Percentiles rank a stretch among this genome's conserved stretches.
phyloP scores from a whole-genome alignment of 2,888 invertebrate species.

The Caenorhabditis panamensis region DNA sequence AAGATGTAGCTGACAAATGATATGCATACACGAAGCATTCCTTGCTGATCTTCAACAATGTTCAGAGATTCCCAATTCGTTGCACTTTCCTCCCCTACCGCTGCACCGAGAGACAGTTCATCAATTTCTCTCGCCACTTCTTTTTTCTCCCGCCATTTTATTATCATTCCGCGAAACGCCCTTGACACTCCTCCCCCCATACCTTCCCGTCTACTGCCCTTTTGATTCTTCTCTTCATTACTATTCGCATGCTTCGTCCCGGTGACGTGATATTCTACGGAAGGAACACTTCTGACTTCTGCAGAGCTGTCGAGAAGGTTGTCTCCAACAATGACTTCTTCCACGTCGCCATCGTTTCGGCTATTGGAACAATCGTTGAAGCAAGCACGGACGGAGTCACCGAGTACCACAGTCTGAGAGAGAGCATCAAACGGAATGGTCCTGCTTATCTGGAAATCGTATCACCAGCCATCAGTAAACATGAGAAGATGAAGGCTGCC shows the following conservation, averaged over 20 bases:
- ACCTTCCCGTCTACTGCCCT: too few relatives aligned
- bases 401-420: slow-evolving; percentile 28
- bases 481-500: background rate
- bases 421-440: slow-evolving; percentile 41
- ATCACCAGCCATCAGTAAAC: background rate
- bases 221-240: background rate
- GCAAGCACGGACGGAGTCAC: slow-evolving; percentile 58
- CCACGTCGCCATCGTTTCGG: slow-evolving; percentile 60
- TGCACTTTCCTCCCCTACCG: too few relatives aligned
- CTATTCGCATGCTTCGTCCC: slow-evolving; percentile 40
- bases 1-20: too few relatives aligned
- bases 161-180: too few relatives aligned
- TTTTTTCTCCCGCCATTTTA: too few relatives aligned
- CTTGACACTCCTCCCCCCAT: too few relatives aligned
- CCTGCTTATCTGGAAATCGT: slow-evolving; percentile 56
- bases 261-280: slow-evolving; percentile 63
- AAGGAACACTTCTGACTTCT: slow-evolving; percentile 39
- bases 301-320: slow-evolving; percentile 43
- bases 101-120: too few relatives aligned
- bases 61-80: too few relatives aligned
- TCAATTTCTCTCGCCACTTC: too few relatives aligned
- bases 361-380: slow-evolving; percentile 39
- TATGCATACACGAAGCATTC: too few relatives aligned
- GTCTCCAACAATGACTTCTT: slow-evolving; percentile 30
- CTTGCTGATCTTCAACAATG: too few relatives aligned